Base-by-base conservation (phyloP, 2,888 invertebrate genomes). In the Eueremaeus valkanovi region DNA sequence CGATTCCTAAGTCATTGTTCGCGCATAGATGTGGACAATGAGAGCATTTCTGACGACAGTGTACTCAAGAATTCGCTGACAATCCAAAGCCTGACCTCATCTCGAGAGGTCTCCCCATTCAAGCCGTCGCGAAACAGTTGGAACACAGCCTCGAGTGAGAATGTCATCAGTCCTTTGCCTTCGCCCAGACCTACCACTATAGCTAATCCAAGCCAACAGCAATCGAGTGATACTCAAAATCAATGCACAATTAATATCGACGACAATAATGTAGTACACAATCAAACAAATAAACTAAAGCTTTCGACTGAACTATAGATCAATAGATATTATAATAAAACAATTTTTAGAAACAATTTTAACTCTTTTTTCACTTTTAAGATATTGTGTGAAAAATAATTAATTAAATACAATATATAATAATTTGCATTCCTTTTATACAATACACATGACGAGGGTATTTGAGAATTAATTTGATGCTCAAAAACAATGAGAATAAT, bases 261-360 rank as follows among this genome's bases (percentile, higher is more conserved):
- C 8, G 24, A 36, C 13, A 45, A 45, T 33, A 49, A 42, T 33
- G 21, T 49, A 16, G 11, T 18, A 11, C 55, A 49, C 33, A 51
- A 33, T 42, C 51, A 51, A 49, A 29, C 73, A 11, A 73, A 33
- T 27, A 55, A 76, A 73, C 72, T 75, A 72, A 78, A 78, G 76
- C 73, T 78, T 58, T 78, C 78, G 73, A 78, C 78, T 3, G 78
- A 78, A 42, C 73, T 78, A 76, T 78, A 78, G n/a, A 55, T 55
- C 21, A 55, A 55, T 18, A 18, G 11, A 55, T 21, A 21, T 5
- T 3, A 45, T 18, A 13, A 18, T 13, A 45, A 45, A 45, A 18
- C 45, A 13, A n/a, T n/a, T n/a, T n/a, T n/a, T n/a, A n/a, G n/a
- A n/a, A n/a, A n/a, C n/a, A n/a, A n/a, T n/a, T n/a, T n/a, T n/a